A percentile compares a stretch with the other conserved stretches of the same genome.
phyloP scores from a whole-genome alignment of 2,797 vertebrate species.

The Centropyge bicolor region DNA sequence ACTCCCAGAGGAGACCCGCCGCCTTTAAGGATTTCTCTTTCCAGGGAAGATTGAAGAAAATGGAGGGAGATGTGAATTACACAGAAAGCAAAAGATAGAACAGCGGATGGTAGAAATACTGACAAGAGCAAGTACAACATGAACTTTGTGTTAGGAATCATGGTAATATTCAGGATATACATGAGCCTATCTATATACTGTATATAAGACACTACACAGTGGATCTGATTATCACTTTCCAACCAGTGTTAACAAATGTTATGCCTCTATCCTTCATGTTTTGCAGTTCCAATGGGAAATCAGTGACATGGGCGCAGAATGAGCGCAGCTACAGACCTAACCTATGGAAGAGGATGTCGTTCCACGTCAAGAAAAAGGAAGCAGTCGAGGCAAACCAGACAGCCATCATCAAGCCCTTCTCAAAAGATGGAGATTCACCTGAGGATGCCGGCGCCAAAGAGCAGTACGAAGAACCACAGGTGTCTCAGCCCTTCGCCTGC shows the following conservation, averaged over 20 bases:
- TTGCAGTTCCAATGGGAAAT: conserved; percentile 95
- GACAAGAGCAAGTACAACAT: conserved; percentile 37
- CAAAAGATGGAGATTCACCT: conserved; percentile 87
- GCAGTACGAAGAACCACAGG: conserved; percentile 86
- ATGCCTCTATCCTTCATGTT: conserved; percentile 36
- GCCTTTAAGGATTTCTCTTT: conserved; percentile 77
- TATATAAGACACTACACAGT: neutral
- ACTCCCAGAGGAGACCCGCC: conserved; percentile 66
- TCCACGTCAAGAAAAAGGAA: conserved; percentile 97
- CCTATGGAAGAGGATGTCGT: conserved; percentile 96
- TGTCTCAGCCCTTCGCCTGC: conserved; percentile 86
- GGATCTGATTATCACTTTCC: neutral
- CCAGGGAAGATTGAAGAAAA: conserved; percentile 73
- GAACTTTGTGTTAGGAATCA: neutral
- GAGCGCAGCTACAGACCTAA: conserved; percentile 92
- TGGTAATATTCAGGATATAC: neutral
- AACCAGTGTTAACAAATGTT: neutral
- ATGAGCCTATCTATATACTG: neutral
- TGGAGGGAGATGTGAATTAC: conserved; percentile 53
- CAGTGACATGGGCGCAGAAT: conserved; percentile 93
- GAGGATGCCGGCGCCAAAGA: conserved; percentile 84
- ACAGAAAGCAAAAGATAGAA: conserved; percentile 31
- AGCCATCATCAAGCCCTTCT: conserved; percentile 98
- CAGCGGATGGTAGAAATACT: conserved; percentile 29
- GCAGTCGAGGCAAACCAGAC: conserved; percentile 92